Evolutionary conservation across 1,140 invertebrate genomes (phyloP), one percentile per base, ranked within the genome.

Genomic region (Diabrotica virgifera): DNA sequence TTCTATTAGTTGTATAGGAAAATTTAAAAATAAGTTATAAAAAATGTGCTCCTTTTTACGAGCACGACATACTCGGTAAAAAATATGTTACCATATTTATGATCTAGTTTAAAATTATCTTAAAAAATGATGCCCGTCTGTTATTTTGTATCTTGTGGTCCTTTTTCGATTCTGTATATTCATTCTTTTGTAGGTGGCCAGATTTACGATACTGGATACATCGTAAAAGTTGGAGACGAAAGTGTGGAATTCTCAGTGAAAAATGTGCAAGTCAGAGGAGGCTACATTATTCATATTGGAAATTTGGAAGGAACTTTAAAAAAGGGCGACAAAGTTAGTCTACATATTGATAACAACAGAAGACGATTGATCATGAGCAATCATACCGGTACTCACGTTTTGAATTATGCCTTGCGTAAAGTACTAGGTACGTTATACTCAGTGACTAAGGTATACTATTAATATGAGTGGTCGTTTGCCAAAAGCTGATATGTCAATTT

Each of bases 381-480:
- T 82, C 98, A 99, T 76, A 99, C 97, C 24, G 98, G 94, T 35
- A 99, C 98, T 0, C 98, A 99, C 81, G 88, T 96, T 55, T 83
- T 99, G 0, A 99, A 99, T 83, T 95, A 91, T 83, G 95, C 94
- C 36, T 82, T 99, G 50, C 84, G 97, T 58, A 87, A 89, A 78
- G 93, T 99, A 55, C 81, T 99, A 13, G 24, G 24, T 24, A 24
- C 24, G 24, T 24, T 24, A 24, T 24, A 24, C 24, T 24, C 24
- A 24, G 24, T 24, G 24, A 24, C 24, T 24, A 24, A 24, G 24
- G 24, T 24, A 24, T 24, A n/a, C n/a, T n/a, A n/a, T n/a, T n/a
- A n/a, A n/a, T n/a, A n/a, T n/a, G n/a, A n/a, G n/a, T n/a, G n/a
- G n/a, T n/a, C n/a, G n/a, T n/a, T n/a, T n/a, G n/a, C n/a, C n/a